These are phyloP conservation scores for Danio tinwini DNA, from an alignment of 2,797 vertebrate species.

Conservation along the genomic window DNA sequence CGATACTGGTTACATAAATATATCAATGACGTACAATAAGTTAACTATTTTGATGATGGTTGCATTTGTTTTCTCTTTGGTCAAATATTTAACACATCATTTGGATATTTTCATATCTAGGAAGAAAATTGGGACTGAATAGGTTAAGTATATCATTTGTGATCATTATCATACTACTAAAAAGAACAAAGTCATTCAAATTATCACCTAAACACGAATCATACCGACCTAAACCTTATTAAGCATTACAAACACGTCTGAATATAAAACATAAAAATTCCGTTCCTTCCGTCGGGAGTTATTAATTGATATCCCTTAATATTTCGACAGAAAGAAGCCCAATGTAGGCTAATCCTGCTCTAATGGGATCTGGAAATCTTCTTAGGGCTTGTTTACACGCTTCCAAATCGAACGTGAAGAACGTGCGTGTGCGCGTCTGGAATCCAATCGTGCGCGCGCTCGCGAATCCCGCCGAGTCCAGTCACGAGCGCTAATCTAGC, in stretches of 20 bases:
- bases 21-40: no score
- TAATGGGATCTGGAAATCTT: constrained; percentile 56
- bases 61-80: no score
- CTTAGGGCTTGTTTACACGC: constrained; percentile 75
- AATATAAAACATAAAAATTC: no score
- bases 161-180: background rate
- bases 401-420: constrained; percentile 55
- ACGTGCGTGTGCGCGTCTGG: constrained; percentile 50
- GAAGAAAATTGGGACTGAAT: no score
- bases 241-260: background rate
- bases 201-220: background rate
- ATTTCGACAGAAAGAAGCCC: constrained; percentile 13
- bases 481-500: constrained; percentile 72
- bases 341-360: constrained; percentile 59
- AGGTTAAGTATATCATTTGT: background rate
- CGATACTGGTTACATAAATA: no score
- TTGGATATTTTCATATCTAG: no score
- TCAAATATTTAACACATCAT: no score
- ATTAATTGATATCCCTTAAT: constrained; percentile 43
- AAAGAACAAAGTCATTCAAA: background rate
- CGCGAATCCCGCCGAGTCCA: constrained; percentile 73
- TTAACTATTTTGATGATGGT: no score
- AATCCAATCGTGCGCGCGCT: constrained; percentile 67
- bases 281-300: constrained; percentile 31
- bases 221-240: background rate